These are phyloP conservation scores for Tenthredo livida DNA, from an alignment of 2,888 invertebrate genomes.

Conservation along the genomic window DNA sequence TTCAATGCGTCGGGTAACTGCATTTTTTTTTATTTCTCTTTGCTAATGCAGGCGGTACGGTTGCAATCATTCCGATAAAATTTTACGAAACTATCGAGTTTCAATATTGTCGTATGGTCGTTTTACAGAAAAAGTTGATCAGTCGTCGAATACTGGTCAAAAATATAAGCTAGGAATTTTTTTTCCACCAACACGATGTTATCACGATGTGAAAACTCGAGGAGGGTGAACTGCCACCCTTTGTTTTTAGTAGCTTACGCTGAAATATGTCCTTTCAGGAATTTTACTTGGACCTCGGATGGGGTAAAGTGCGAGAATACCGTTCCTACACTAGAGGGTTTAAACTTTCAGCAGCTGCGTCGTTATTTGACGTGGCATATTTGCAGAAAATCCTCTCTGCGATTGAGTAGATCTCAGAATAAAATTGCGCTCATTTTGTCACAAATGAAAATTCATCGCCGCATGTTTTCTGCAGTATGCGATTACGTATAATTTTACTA, in stretches of 20 bases:
- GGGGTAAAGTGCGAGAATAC: neutral
- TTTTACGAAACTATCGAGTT: neutral
- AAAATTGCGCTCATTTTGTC: neutral
- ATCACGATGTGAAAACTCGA: constrained; percentile 2
- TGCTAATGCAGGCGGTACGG: neutral
- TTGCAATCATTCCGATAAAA: too few species aligned
- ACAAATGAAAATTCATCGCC: neutral
- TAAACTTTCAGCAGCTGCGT: neutral
- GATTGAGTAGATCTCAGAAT: neutral
- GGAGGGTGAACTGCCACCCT: neutral
- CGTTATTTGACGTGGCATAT: neutral
- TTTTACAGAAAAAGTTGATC: neutral
- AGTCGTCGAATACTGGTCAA: neutral
- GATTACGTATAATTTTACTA: neutral
- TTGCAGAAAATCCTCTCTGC: neutral
- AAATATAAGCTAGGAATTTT: neutral
- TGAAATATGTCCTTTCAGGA: constrained; percentile 22
- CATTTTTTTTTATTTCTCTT: neutral
- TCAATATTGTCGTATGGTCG: neutral
- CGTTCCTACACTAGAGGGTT: neutral
- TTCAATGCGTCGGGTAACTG: neutral
- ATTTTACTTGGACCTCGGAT: neutral
- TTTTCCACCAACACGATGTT: neutral
- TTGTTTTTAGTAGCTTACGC: constrained; percentile 7
- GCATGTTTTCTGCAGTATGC: neutral